Evolutionary conservation across 2,113 vertebrate species (phyloP), one percentile per base, ranked within the genome.

Genomic region (Cyrtonyx montezumae): DNA sequence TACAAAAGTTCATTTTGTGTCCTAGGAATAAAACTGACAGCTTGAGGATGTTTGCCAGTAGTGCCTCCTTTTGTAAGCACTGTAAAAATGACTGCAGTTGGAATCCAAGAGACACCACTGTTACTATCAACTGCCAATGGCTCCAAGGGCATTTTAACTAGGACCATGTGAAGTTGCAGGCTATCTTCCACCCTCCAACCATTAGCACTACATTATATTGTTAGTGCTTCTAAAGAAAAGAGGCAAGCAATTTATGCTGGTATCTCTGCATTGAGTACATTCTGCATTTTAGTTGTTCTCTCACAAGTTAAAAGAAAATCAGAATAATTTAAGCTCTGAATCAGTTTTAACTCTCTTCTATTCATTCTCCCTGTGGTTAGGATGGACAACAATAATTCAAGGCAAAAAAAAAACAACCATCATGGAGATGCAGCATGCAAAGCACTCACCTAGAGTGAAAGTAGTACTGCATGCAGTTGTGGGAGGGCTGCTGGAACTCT

Each of bases 371-470:
- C 28, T 28, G 4, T 3, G 14, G 56, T 45, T 18, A 20, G 68
- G 30, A 42, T 16, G 58, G 28, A 34, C 21, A 48, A 43, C 11
- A 19, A 56, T 32, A 63, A n/a, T 37, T 58, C 22, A 73, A 73
- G n/a, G 36, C 56, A 59, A 8, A 13, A 74, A 40, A 40, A 40
- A 40, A 37, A 13, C 17, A 53, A n/a, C 37, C 18, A 23, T 40
- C 18, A 4, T 1, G 53, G 46, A 32, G 40, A 20, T 37, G n/a
- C 28, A 3, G 23, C 28, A 5, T 9, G 26, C 21, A 14, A 45
- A 28, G 3, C 4, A 25, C 43, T 59, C 13, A 6, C 9, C 36
- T 15, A 5, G 37, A 37, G 37, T 1, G 8, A 53, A 11, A 1
- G 62, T 19, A 28, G 40, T 28, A 8, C 21, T 13, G 36, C 1